These are phyloP conservation scores for Acanthurus tractus DNA, from an alignment of 2,797 vertebrate species.

Conservation along the genomic window DNA sequence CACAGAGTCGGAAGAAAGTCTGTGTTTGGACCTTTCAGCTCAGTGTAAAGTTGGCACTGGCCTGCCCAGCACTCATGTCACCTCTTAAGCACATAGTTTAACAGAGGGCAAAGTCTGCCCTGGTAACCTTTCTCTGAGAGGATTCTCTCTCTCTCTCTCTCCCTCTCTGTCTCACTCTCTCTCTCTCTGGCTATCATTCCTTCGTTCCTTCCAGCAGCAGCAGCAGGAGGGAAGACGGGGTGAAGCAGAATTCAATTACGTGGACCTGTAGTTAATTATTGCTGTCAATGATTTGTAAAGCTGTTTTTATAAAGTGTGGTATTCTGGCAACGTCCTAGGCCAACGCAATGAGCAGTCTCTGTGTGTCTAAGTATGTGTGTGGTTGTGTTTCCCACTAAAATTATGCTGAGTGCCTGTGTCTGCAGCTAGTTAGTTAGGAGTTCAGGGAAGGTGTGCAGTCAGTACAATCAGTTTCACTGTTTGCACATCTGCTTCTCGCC, in stretches of 20 bases:
- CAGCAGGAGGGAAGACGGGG: conserved; percentile 50
- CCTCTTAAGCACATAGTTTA: conserved; percentile 78
- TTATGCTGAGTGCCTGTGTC: conserved; percentile 50
- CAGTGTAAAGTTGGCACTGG: conserved; percentile 68
- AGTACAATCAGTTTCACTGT: conserved; percentile 38
- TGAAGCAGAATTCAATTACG: conserved; percentile 78
- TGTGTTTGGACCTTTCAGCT: conserved; percentile 59
- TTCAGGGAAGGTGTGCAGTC: conserved; percentile 48
- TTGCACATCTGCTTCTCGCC: conserved; percentile 54
- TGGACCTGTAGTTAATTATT: conserved; percentile 83
- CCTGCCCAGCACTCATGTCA: conserved; percentile 69
- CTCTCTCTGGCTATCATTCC: conserved; percentile 52
- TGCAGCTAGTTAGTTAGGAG: conserved; percentile 63
- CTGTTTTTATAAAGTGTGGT: conserved; percentile 81
- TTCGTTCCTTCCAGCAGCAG: conserved; percentile 62
- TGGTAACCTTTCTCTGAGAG: conserved; percentile 75
- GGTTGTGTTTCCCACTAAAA: conserved; percentile 49
- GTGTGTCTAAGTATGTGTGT: conserved; percentile 43
- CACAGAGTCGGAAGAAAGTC: conserved; percentile 22
- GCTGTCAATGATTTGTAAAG: conserved; percentile 82
- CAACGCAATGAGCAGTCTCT: conserved; percentile 69
- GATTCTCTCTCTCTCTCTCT: conserved; percentile 39
- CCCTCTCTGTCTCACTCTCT: conserved; percentile 18
- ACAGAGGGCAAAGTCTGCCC: conserved; percentile 65
- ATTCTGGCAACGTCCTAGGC: conserved; percentile 76